Conservation (phyloP, 2,888 invertebrate species). For the Branchinecta sandiegonensis region DNA sequence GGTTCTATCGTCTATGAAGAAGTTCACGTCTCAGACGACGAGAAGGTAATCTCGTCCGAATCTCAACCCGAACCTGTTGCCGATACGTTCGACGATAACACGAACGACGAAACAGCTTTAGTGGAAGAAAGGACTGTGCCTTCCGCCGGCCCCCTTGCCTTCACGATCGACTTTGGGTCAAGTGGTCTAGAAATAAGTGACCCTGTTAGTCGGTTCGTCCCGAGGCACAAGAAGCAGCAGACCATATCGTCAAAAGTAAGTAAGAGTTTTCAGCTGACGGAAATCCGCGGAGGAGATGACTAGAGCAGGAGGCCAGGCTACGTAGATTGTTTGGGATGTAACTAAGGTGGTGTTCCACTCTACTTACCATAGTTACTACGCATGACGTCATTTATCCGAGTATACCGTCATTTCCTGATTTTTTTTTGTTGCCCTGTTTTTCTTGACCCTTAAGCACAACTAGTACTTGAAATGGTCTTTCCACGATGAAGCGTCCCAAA, state of each 20-base stretch:
- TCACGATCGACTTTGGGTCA: neutral
- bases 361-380: no score
- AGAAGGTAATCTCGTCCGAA: neutral
- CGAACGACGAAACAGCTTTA: neutral
- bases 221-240: neutral
- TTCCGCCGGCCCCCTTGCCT: neutral
- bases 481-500: no score
- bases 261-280: neutral
- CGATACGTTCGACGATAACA: neutral
- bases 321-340: no score
- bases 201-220: conserved; percentile 13
- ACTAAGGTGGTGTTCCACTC: no score
- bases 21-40: conserved; percentile 2
- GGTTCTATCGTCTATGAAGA: neutral
- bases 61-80: neutral
- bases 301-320: no score
- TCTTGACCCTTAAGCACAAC: no score
- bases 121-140: neutral
- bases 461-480: no score
- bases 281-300: no score
- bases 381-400: no score
- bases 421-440: no score
- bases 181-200: neutral
- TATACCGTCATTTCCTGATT: no score
- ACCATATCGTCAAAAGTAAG: neutral